Percentiles rank a stretch among this genome's conserved stretches.
phyloP scores from a whole-genome alignment of 2,888 invertebrate species.

The Pachliopta kotzebuea region DNA sequence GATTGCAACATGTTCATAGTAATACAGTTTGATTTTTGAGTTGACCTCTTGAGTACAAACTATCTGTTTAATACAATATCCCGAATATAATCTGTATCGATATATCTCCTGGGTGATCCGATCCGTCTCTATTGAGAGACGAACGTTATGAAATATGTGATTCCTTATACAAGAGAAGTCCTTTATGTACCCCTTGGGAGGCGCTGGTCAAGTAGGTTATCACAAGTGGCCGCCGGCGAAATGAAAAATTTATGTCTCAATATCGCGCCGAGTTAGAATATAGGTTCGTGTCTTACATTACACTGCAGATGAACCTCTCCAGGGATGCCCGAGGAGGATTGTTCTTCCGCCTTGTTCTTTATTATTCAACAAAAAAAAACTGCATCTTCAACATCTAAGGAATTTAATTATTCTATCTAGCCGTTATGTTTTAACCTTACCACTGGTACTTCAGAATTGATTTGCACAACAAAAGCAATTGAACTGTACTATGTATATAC shows the following conservation, averaged over 20 bases:
- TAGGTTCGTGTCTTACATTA: constrained; percentile 63
- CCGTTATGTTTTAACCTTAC: too few species aligned
- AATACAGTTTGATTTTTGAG: too few species aligned
- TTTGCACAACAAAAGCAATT: too few species aligned
- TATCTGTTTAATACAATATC: background rate
- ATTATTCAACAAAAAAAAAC: background rate
- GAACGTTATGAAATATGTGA: constrained; percentile 77
- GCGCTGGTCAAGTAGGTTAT: constrained; percentile 77
- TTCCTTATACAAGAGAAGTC: constrained; percentile 78
- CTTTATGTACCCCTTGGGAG: constrained; percentile 77
- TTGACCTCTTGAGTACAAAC: too few species aligned
- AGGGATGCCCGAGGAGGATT: constrained; percentile 41
- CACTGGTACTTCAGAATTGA: too few species aligned
- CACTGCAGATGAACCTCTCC: constrained; percentile 43
- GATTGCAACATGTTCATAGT: too few species aligned
- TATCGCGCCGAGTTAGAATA: constrained; percentile 57
- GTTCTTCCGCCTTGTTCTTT: constrained; percentile 22
- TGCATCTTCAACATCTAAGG: background rate
- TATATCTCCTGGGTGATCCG: constrained; percentile 34
- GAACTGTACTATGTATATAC: too few species aligned
- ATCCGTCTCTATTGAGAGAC: constrained; percentile 44
- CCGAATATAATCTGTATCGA: constrained; percentile 17
- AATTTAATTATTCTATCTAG: background rate
- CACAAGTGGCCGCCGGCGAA: constrained; percentile 72
- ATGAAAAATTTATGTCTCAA: constrained; percentile 81